phyloP scores from a whole-genome alignment of 2,888 invertebrate species.

The Meganola albula region DNA sequence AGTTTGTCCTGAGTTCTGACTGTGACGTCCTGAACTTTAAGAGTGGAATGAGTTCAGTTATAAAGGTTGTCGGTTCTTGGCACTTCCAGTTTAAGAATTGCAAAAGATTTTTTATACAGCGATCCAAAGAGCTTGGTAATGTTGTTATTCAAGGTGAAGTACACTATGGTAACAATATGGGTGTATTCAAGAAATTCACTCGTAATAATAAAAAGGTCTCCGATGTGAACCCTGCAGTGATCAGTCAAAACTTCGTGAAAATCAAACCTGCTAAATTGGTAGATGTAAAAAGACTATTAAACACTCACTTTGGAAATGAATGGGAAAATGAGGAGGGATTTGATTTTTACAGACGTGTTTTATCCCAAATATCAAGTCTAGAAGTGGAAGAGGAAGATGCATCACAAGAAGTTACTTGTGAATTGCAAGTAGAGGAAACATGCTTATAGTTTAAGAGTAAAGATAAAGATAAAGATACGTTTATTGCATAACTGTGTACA shows the following conservation, averaged over 20 bases:
- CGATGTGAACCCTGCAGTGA: constrained; percentile 4
- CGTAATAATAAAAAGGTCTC: constrained; percentile 4
- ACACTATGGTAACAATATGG: constrained; percentile 1
- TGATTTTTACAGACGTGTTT: constrained; percentile 1
- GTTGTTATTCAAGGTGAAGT: constrained; percentile 5
- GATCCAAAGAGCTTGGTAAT: constrained; percentile 4
- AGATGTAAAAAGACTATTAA: constrained; percentile 7
- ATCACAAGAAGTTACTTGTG: neutral
- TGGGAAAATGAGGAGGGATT: constrained; percentile 5
- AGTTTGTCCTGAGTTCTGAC: neutral
- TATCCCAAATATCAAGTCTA: neutral
- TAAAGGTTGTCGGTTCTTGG: constrained; percentile 4
- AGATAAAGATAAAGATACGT: neutral
- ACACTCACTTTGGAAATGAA: constrained; percentile 4
- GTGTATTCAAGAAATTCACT: constrained; percentile 6
- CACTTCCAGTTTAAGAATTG: constrained; percentile 9
- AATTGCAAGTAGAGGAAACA: neutral
- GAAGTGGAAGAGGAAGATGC: neutral
- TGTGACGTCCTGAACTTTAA: neutral
- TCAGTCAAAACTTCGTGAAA: neutral
- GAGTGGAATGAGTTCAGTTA: neutral
- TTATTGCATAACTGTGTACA: no score
- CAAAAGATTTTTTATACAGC: constrained; percentile 8
- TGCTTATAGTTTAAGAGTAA: neutral
- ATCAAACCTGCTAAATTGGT: constrained; percentile 1